These are phyloP conservation scores for Anadara kagoshimensis DNA, from an alignment of 1,140 invertebrate species.

Conservation along the genomic window DNA sequence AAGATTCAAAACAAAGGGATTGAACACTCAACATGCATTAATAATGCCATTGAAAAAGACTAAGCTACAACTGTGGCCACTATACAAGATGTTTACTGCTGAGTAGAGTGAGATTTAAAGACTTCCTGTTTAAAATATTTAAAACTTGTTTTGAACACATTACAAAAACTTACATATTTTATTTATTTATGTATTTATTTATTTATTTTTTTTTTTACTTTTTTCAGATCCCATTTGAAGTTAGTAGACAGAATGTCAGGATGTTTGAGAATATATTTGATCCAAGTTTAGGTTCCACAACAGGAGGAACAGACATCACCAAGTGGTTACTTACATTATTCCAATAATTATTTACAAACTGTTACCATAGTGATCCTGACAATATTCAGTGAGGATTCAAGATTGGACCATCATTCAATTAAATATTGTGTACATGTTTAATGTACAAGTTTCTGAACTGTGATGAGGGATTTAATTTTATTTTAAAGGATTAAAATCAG, in stretches of 20 bases:
- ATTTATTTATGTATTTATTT: too few species aligned
- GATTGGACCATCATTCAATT: background rate
- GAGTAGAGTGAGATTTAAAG: too few species aligned
- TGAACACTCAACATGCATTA: too few species aligned
- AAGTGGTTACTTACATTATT: constrained; percentile 65
- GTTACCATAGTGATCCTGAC: background rate
- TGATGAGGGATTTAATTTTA: background rate
- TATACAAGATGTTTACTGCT: too few species aligned
- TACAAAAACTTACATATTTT: too few species aligned
- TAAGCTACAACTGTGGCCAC: too few species aligned
- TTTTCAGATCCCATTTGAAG: constrained; percentile 68
- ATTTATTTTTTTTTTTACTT: constrained; percentile 11
- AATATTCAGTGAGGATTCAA: background rate
- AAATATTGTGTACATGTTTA: background rate
- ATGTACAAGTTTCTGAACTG: background rate
- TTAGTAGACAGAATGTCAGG: constrained; percentile 59
- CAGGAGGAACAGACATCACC: constrained; percentile 54
- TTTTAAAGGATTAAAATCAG: background rate
- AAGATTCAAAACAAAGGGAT: too few species aligned
- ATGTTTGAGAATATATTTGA: constrained; percentile 68
- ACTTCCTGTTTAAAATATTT: too few species aligned
- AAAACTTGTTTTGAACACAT: background rate
- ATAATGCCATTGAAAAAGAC: too few species aligned
- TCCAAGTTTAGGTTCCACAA: constrained; percentile 60
- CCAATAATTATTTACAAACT: constrained; percentile 3